Percentiles rank a stretch among this genome's conserved stretches.
phyloP scores from a whole-genome alignment of 2,113 vertebrate genomes.

The Uropsilus gracilis region DNA sequence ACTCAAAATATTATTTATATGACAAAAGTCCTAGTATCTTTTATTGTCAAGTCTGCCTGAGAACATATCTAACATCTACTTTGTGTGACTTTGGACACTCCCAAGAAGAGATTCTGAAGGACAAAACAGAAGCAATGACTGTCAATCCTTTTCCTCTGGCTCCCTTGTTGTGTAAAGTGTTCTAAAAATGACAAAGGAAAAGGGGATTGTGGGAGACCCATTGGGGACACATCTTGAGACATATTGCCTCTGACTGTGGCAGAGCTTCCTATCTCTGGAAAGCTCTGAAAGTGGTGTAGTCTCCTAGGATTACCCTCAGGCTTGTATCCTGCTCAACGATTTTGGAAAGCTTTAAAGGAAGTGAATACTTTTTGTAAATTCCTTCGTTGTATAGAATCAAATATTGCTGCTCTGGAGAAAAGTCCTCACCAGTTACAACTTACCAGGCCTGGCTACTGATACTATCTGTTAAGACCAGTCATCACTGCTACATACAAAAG shows the following conservation, averaged over 20 bases:
- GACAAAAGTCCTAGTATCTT: constrained; percentile 36
- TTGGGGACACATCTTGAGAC: constrained; percentile 49
- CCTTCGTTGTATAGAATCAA: background rate
- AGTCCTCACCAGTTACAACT: background rate
- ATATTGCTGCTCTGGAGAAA: background rate
- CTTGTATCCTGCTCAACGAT: constrained; percentile 62
- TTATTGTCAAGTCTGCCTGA: constrained; percentile 33
- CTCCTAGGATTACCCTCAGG: constrained; percentile 47
- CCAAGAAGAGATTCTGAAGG: constrained; percentile 12
- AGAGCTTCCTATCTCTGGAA: constrained; percentile 80
- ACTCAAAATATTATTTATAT: constrained; percentile 70
- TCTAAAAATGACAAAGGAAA: constrained; percentile 44
- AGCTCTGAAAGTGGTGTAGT: constrained; percentile 51
- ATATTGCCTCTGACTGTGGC: constrained; percentile 65
- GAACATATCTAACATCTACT: background rate
- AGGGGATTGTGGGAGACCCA: background rate
- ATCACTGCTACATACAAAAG: background rate
- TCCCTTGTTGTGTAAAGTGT: constrained; percentile 28
- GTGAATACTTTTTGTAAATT: constrained; percentile 49
- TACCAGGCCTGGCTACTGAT: background rate
- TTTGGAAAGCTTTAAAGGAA: constrained; percentile 65
- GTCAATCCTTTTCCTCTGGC: constrained; percentile 36
- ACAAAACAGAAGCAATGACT: constrained; percentile 53
- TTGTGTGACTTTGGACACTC: background rate
- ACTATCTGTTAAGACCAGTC: background rate